A percentile compares a stretch with the other conserved stretches of the same genome.
Evolutionary conservation across 2,797 vertebrate species (phyloP).

Genomic region (Crocidura indochinensis): DNA sequence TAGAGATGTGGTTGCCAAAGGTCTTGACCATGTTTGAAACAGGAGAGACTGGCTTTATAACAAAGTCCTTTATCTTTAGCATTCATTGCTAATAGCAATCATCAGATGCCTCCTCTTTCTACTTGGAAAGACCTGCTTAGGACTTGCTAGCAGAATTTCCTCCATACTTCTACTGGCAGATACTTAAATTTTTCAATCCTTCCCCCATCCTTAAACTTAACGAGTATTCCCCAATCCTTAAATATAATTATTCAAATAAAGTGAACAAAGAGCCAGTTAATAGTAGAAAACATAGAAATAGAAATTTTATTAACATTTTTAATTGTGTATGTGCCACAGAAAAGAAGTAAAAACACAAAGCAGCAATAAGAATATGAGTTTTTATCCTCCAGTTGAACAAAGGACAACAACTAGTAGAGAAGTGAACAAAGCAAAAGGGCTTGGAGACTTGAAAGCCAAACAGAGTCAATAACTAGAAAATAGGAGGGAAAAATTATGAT

Average conservation of each 20-base stretch:
- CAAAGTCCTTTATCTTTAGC: not conserved
- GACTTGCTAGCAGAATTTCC: not conserved
- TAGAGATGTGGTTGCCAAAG: not conserved
- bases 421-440: not conserved
- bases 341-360: not conserved
- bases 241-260: not conserved
- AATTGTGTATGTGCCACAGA: not conserved
- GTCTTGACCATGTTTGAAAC: not conserved
- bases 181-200: not conserved
- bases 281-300: conserved; percentile 13
- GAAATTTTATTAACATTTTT: not conserved
- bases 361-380: not conserved
- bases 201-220: not conserved
- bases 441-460: not conserved
- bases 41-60: not conserved
- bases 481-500: accelerated
- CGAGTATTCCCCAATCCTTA: not conserved
- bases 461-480: not conserved
- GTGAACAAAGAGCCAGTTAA: not conserved
- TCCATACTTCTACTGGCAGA: not conserved
- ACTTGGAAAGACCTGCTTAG: not conserved
- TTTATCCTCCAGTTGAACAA: not conserved
- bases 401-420: not conserved
- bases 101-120: not conserved
- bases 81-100: not conserved